Conservation (phyloP, 2,797 vertebrate species). For the Sparidentex hasta region DNA sequence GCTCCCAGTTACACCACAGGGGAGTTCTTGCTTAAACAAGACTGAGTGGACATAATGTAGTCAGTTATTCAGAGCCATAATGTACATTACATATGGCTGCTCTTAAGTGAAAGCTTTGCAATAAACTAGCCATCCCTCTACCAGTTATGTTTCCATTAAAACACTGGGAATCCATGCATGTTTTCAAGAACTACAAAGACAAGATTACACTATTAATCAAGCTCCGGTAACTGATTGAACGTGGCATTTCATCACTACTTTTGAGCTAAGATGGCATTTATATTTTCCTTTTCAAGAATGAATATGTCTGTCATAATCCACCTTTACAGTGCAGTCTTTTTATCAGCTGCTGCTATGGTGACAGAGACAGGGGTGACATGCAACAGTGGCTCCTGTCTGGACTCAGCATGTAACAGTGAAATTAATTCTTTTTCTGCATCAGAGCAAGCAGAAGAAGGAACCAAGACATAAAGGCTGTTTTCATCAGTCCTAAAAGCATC, state of each 20-base stretch:
- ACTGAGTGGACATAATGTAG: neutral
- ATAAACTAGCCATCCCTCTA: neutral
- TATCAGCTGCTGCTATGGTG: neutral
- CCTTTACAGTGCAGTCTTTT: neutral
- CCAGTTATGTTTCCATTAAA: neutral
- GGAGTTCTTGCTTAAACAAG: constrained; percentile 18
- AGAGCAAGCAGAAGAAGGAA: neutral
- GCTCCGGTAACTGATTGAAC: neutral
- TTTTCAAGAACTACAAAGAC: neutral
- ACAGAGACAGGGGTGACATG: neutral
- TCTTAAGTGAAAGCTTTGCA: neutral
- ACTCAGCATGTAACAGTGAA: neutral
- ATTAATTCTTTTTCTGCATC: neutral
- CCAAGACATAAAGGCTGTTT: neutral
- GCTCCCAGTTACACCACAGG: constrained; percentile 17
- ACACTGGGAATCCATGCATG: neutral
- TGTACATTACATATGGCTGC: neutral
- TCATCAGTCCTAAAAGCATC: neutral
- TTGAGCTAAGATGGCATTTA: neutral
- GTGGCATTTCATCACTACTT: neutral
- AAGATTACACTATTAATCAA: neutral
- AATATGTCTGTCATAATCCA: neutral
- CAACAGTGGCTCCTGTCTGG: neutral
- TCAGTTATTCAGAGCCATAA: neutral
- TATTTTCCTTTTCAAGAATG: neutral